These are phyloP conservation scores for Drosophila aff. DNA, from an alignment of 1,140 invertebrate genomes.

Conservation along the genomic window DNA sequence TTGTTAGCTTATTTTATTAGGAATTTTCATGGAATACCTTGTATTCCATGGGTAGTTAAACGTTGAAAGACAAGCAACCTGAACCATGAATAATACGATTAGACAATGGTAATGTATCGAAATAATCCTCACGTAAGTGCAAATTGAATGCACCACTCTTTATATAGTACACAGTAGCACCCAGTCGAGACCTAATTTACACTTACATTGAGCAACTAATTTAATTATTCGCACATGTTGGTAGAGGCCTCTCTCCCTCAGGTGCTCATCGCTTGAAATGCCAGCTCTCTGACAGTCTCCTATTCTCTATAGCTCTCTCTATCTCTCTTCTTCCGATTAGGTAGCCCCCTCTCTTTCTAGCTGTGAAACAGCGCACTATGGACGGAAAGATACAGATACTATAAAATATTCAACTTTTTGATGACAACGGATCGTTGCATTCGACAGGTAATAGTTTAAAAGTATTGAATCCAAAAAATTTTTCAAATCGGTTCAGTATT, in stretches of 20 bases:
- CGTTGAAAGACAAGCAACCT: conserved; percentile 1
- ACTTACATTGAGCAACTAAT: conserved; percentile 46
- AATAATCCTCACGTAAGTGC: conserved; percentile 8
- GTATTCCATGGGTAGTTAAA: neutral
- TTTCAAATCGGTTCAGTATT: too few relatives aligned
- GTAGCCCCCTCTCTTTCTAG: conserved; percentile 10
- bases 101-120: neutral
- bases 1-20: neutral
- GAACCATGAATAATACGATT: neutral
- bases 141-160: conserved; percentile 7
- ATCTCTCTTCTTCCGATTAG: conserved; percentile 3
- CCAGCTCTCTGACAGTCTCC: neutral
- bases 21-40: neutral
- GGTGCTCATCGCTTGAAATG: neutral
- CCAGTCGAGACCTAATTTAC: conserved; percentile 23
- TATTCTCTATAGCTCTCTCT: conserved; percentile 14
- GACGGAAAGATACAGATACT: too few relatives aligned
- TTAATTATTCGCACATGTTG: conserved; percentile 67
- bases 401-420: too few relatives aligned
- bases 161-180: conserved; percentile 20
- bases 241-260: conserved; percentile 5
- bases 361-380: conserved; percentile 2
- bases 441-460: too few relatives aligned
- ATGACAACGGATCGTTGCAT: too few relatives aligned
- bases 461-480: too few relatives aligned